Evolutionary conservation across 2,888 invertebrate genomes (phyloP), one percentile per base, ranked within the genome.

Genomic region (Melinaea menophilus): DNA sequence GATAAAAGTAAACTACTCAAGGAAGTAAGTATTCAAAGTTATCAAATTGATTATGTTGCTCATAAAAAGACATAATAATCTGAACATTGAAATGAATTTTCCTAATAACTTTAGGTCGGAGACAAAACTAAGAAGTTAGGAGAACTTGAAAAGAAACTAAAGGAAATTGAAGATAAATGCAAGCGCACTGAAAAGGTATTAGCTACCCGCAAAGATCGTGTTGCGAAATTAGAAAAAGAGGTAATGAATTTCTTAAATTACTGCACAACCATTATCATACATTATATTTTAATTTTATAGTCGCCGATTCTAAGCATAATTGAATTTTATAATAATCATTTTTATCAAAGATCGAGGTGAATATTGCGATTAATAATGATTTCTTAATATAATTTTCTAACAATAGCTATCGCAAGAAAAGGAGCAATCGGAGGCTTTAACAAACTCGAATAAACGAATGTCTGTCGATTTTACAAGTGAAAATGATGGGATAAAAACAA

Each of bases 71-170:
- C n/a, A 12, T 31, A 7, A 51, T 51, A n/a, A 48, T 2, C 3
- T 31, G 22, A 22, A 22, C 9, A n/a, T 51, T 51, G 7, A 51
- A 31, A 51, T 51, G 5, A 31, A 31, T 51, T 9, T 51, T 51
- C 51, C 11, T 35, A 64, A 51, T 62, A 66, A 67, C 69, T 69
- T 78, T 83, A 94, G 94, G 86, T 93, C 59, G 92, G 92, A 67
- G 93, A 93, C 71, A 93, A 93, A 75, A 82, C 91, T 51, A 92
- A 92, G 69, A 94, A 94, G 75, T 82, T 94, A 56, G 80, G 83
- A 51, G 94, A 94, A 54, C 78, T 94, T 72, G 94, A 95, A 79
- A 93, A 92, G 73, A 94, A 94, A 82, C 73, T 94, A 1, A 94
- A 93, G 75, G 94, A 94, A 71, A 81, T 91, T 31, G 95, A 95